Evolutionary conservation across 2,797 vertebrate species (phyloP).

Genomic region (Melopsittacus undulatus): DNA sequence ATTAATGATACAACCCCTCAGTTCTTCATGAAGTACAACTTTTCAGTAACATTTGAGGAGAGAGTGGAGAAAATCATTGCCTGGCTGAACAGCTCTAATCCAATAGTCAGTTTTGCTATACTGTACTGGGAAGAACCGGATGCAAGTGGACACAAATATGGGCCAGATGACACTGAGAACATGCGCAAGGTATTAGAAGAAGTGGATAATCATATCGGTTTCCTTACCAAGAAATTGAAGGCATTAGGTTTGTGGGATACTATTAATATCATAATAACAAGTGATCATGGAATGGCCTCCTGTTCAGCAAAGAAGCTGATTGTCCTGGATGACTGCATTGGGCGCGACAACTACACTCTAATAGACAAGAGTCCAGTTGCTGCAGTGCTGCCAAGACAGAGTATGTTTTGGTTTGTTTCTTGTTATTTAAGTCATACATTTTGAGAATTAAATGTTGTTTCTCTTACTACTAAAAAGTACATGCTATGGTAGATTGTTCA

Average conservation of each 20-base stretch:
- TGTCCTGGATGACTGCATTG: constrained; percentile 82
- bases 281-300: constrained; percentile 96
- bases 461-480: neutral
- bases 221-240: constrained; percentile 82
- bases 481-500: neutral
- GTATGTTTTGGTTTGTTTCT: constrained; percentile 70
- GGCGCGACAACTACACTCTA: constrained; percentile 77
- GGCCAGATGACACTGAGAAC: constrained; percentile 83
- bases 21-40: constrained; percentile 82
- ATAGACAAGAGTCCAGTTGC: constrained; percentile 86
- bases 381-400: constrained; percentile 83
- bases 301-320: constrained; percentile 87
- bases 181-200: constrained; percentile 83
- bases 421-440: neutral
- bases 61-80: constrained; percentile 79
- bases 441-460: neutral
- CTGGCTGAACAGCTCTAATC: constrained; percentile 81
- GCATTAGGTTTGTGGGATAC: constrained; percentile 84
- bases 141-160: constrained; percentile 84
- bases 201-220: constrained; percentile 86
- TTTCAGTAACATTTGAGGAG: constrained; percentile 79
- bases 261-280: constrained; percentile 90
- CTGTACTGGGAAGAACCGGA: constrained; percentile 97
- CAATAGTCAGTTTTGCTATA: constrained; percentile 83
- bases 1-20: constrained; percentile 79